Percentiles rank a stretch among this genome's conserved stretches.
Evolutionary conservation across 2,888 invertebrate species (phyloP).

Genomic region (Marasmarcha lunaedactyla): DNA sequence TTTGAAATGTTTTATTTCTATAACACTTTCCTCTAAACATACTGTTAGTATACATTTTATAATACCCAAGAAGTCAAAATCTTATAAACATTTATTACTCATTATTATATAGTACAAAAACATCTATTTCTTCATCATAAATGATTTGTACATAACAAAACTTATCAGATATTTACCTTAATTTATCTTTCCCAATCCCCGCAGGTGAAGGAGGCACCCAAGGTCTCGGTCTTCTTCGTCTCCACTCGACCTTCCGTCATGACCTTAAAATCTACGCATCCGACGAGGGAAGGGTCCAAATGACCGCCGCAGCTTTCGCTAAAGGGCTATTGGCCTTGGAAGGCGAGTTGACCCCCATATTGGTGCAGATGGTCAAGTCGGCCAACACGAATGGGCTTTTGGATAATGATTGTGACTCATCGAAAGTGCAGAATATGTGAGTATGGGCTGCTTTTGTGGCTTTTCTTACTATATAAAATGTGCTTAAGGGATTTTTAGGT

Average conservation of each 20-base stretch:
- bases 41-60: too few species aligned
- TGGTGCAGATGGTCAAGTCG: conserved; percentile 99
- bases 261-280: conserved; percentile 99
- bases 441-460: conserved; percentile 27
- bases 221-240: conserved; percentile 90
- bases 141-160: too few species aligned
- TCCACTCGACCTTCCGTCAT: conserved; percentile 98
- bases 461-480: too few species aligned
- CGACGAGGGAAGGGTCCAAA: conserved; percentile 99
- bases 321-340: conserved; percentile 97
- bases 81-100: too few species aligned
- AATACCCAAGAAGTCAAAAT: too few species aligned
- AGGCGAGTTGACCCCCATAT: conserved; percentile 97
- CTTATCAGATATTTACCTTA: too few species aligned
- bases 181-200: too few species aligned
- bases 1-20: too few species aligned
- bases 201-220: conserved; percentile 91
- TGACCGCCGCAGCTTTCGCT: conserved; percentile 99
- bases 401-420: conserved; percentile 98
- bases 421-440: conserved; percentile 94
- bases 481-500: too few species aligned
- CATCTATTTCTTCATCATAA: too few species aligned
- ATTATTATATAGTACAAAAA: too few species aligned
- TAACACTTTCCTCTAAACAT: too few species aligned
- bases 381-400: conserved; percentile 98